Conservation (phyloP, 2,797 vertebrate species). For the Urocyon cinereoargenteus region DNA sequence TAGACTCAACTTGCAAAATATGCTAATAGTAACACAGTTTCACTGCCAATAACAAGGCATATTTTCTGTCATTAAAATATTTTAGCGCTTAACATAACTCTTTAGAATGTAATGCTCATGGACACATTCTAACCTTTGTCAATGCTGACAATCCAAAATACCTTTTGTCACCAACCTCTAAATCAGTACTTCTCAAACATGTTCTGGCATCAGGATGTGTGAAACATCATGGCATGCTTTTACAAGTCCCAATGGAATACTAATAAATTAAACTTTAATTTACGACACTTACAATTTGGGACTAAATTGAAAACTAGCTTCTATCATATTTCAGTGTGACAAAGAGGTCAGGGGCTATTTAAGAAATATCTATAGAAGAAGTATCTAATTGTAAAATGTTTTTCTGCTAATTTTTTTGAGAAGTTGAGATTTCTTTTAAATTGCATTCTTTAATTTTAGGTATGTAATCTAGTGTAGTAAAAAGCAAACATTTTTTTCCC, state of each 20-base stretch:
- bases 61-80: conserved; percentile 64
- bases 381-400: background rate
- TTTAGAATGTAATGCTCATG: background rate
- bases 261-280: background rate
- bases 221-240: background rate
- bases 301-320: background rate
- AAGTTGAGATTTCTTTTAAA: background rate
- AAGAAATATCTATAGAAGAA: background rate
- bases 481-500: background rate
- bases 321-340: background rate
- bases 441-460: background rate
- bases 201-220: background rate
- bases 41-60: conserved; percentile 6
- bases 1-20: conserved; percentile 63
- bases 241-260: background rate
- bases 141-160: background rate
- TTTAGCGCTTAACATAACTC: conserved; percentile 16
- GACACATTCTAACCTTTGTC: background rate
- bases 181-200: background rate
- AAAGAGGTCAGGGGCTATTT: background rate
- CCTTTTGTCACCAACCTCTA: conserved; percentile 38
- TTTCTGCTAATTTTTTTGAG: background rate
- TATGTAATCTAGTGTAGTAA: background rate
- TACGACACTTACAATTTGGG: background rate
- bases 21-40: conserved; percentile 31